Evolutionary conservation across 2,797 vertebrate genomes (phyloP), one percentile per base, ranked within the genome.

Genomic region (Hoplostethus mediterraneus): DNA sequence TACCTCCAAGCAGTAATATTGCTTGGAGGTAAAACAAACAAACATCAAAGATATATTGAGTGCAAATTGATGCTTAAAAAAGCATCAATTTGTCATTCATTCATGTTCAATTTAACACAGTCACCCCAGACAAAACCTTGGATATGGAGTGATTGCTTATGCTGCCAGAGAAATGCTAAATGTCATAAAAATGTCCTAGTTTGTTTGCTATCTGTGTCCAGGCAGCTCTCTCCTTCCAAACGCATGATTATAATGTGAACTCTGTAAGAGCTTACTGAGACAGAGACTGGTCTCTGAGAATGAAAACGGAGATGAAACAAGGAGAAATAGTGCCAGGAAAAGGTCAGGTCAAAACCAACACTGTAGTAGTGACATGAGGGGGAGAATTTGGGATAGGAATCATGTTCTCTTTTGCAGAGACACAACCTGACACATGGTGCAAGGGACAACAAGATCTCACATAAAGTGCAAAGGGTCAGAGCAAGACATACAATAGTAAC

Each of bases 401-500:
- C 52, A 12, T 28, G 16, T 42, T 45, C 13, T 14, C 13, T 5
- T 5, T 13, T 14, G 12, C 44, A 42, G 10, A 42, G 40, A 42
- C 40, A 63, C 13, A 6, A 3, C 36, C 40, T 57, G 36, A 52
- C 48, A 33, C 21, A 57, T 14, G 40, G 40, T 33, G 9, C 8
- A 36, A 36, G 44, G 12, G 6, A 36, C 33, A 42, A 49, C 6
- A 28, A 30, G 52, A 40, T 64, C 55, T 71, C 30, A 47, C 45
- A 42, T 33, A 54, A n/a, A 62, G 13, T 14, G 21, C 44, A 0
- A 33, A 70, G n/a, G 40, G 11, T 56, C 51, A 59, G 28, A 76
- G 61, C n/a, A 1, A 70, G 49, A 30, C 42, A 44, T 44, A 14
- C 12, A 44, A 44, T 5, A 33, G 30, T 78, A 68, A 79, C 79